Conservation (phyloP, 2,113 vertebrate species). For the Charina bottae region DNA sequence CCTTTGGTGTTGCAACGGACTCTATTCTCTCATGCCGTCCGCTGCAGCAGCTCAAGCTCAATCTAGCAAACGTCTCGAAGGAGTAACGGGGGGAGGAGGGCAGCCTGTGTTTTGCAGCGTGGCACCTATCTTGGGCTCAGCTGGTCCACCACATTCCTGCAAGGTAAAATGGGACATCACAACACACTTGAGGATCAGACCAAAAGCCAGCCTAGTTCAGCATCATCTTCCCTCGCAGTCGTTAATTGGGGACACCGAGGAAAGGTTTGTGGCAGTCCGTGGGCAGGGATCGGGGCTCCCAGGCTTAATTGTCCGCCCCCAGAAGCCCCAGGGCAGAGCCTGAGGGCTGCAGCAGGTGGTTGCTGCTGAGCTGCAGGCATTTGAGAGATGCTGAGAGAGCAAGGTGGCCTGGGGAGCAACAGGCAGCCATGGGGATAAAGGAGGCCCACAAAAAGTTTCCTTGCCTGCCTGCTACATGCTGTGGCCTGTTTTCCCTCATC, state of each 20-base stretch:
- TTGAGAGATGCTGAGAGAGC: not conserved
- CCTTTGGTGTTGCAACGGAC: not conserved
- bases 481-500: not conserved
- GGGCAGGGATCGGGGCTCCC: not conserved
- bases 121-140: not conserved
- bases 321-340: not conserved
- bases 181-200: not conserved
- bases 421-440: not conserved
- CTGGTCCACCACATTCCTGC: not conserved
- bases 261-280: not conserved
- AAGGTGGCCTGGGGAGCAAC: no score
- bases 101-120: not conserved
- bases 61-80: not conserved
- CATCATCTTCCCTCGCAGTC: not conserved
- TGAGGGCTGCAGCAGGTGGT: not conserved
- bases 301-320: not conserved
- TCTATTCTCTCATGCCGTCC: not conserved
- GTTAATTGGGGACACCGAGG: not conserved
- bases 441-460: not conserved
- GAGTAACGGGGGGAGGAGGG: not conserved
- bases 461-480: not conserved
- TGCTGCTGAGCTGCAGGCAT: not conserved
- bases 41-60: not conserved
- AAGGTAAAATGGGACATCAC: not conserved
- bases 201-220: not conserved